Evolutionary conservation across 37 sponge, comb jelly and placozoan species (phyloP), one percentile per base, ranked within the genome.

Genomic region (Diacarnus erythraeanus): DNA sequence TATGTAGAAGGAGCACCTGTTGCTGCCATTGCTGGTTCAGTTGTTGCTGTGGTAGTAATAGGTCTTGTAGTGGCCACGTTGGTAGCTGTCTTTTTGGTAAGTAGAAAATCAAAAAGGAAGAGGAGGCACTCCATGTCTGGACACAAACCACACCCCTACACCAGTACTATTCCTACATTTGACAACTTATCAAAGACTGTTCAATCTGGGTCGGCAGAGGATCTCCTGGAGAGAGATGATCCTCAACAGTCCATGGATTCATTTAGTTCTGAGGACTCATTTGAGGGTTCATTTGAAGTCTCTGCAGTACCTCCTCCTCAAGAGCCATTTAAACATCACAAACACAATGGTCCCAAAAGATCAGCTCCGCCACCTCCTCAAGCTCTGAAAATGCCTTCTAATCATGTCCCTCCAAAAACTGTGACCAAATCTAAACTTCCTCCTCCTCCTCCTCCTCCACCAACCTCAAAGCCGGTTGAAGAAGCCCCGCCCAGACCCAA

Each of bases 21-120:
- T 51, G 82, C 65, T 33, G 74, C 38, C 0, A 64, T 82, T 47
- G 82, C 38, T 21, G 82, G 74, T 64, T 54, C 72, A 6, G 26
- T 80, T 6, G 81, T 41, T 54, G 81, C 41, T 12, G 38, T 73
- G 0, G 65, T 72, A 38, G 34, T 82, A 4, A 43, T 60, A 1
- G 30, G 71, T 17, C 17, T 82, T 4, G 56, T 80, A 34, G 60
- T 57, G n/a, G n/a, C n/a, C n/a, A n/a, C n/a, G n/a, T n/a, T n/a
- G 25, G 59, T 80, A 31, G 61, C 29, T 29, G 25, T 79, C 27
- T 4, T 67, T 5, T 1, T 56, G 26, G 33, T 34, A 54, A 27
- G 37, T 21, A 29, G 37, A 56, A 74, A 59, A 41, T 8, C 22
- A 44, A 38, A 4, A 1, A 3, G 70, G 18, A 63, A 25, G 64